These are phyloP conservation scores for Antedon bifida DNA, from an alignment of 35 echinoderm and acorn worm genomes.

Conservation along the genomic window DNA sequence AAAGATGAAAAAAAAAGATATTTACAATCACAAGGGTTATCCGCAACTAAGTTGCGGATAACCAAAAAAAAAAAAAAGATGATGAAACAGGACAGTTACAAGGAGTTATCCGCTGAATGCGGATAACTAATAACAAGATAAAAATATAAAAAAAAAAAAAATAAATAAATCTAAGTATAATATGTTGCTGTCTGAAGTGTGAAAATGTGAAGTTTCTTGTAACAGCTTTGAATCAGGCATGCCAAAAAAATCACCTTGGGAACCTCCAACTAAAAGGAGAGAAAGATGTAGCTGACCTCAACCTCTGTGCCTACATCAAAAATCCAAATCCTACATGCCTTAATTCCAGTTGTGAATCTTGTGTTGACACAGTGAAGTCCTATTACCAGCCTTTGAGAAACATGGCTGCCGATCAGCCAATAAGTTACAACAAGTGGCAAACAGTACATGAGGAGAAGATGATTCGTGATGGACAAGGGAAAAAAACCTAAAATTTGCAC, in stretches of 20 bases:
- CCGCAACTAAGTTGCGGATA: too few relatives aligned
- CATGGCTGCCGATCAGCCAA: too few relatives aligned
- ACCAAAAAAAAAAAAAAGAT: too few relatives aligned
- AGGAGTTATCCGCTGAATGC: too few relatives aligned
- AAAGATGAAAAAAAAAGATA: too few relatives aligned
- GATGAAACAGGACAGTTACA: too few relatives aligned
- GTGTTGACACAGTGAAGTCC: background rate
- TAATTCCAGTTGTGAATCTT: background rate
- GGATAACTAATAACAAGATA: too few relatives aligned
- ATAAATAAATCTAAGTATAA: too few relatives aligned
- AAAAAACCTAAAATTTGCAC: slow-evolving; percentile 3
- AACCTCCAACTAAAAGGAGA: background rate
- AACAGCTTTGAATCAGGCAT: background rate
- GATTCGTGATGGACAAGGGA: background rate
- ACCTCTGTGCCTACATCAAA: background rate
- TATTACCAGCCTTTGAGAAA: slow-evolving; percentile 8
- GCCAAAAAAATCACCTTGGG: background rate
- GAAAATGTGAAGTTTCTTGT: slow-evolving; percentile 11
- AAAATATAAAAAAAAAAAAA: too few relatives aligned
- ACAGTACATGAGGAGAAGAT: too few relatives aligned
- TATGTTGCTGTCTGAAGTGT: slow-evolving; percentile 9
- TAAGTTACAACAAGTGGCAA: too few relatives aligned
- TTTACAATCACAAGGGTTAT: too few relatives aligned
- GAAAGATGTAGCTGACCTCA: background rate
- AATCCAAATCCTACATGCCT: background rate